Percentiles rank a stretch among this genome's conserved stretches.
Evolutionary conservation across 2,797 vertebrate species (phyloP).

Genomic region (Acanthurus leucopareius): DNA sequence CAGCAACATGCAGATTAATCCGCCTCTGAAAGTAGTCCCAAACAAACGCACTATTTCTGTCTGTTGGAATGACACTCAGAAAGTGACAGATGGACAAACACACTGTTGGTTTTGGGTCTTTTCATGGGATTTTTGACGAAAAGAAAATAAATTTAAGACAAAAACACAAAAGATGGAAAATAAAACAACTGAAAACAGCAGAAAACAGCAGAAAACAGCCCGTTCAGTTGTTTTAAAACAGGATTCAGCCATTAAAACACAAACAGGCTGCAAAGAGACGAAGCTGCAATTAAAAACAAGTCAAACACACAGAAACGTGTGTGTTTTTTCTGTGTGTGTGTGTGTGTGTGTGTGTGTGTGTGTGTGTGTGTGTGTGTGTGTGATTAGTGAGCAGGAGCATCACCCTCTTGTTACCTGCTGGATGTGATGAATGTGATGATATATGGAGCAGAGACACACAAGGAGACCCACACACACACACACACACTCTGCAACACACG

Average conservation of each 20-base stretch:
- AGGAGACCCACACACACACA: background rate
- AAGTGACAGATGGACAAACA: background rate
- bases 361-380: too few species aligned
- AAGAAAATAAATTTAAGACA: background rate
- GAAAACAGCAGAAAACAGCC: too few species aligned
- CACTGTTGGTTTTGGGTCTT: background rate
- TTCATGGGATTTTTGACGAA: background rate
- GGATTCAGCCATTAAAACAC: too few species aligned
- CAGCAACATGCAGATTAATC: background rate
- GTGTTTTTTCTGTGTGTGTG: too few species aligned
- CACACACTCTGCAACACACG: background rate
- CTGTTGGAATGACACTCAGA: background rate
- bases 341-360: too few species aligned
- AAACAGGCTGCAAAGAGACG: too few species aligned
- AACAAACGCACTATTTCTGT: background rate
- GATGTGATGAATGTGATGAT: slow-evolving; percentile 36
- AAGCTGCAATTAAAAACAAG: too few species aligned
- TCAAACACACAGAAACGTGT: too few species aligned
- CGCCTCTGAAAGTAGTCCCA: background rate
- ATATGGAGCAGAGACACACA: slow-evolving; percentile 27
- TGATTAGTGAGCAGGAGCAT: background rate
- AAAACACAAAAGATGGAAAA: too few species aligned
- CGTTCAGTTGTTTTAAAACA: too few species aligned
- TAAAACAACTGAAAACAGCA: too few species aligned
- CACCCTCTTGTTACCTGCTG: slow-evolving; percentile 25